Percentiles rank a stretch among this genome's conserved stretches.
Evolutionary conservation across 2,797 vertebrate species (phyloP).

Genomic region (Macropodus opercularis): DNA sequence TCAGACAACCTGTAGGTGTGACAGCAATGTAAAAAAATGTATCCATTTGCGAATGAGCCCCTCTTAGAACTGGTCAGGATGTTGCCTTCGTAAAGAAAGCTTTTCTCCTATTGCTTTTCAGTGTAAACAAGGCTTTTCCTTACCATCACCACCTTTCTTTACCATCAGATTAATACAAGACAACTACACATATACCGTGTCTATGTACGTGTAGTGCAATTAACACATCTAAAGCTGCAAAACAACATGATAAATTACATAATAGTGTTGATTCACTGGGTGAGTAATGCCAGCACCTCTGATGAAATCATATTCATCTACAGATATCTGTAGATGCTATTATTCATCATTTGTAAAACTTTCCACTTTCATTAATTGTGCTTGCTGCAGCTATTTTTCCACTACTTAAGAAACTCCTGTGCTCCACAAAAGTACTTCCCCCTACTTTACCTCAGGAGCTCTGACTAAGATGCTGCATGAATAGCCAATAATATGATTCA

Average conservation of each 20-base stretch:
- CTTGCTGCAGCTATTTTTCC: conserved; percentile 18
- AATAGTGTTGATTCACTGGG: background rate
- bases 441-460: conserved; percentile 2
- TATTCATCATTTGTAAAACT: background rate
- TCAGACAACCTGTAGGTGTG: background rate
- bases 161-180: no score
- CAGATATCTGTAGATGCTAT: background rate
- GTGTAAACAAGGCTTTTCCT: background rate
- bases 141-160: background rate
- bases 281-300: background rate
- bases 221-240: background rate
- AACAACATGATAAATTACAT: background rate
- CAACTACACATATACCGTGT: background rate
- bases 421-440: background rate
- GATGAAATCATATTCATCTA: background rate
- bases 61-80: background rate
- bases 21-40: background rate
- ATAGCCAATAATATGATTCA: background rate
- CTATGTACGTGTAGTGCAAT: background rate
- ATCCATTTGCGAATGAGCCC: background rate
- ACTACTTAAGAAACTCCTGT: conserved; percentile 7
- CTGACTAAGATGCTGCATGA: conserved; percentile 11
- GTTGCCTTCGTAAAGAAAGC: background rate
- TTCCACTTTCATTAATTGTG: background rate
- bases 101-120: no score